Base-by-base conservation (phyloP, 2,113 vertebrate genomes). In the Struthio camelus region DNA sequence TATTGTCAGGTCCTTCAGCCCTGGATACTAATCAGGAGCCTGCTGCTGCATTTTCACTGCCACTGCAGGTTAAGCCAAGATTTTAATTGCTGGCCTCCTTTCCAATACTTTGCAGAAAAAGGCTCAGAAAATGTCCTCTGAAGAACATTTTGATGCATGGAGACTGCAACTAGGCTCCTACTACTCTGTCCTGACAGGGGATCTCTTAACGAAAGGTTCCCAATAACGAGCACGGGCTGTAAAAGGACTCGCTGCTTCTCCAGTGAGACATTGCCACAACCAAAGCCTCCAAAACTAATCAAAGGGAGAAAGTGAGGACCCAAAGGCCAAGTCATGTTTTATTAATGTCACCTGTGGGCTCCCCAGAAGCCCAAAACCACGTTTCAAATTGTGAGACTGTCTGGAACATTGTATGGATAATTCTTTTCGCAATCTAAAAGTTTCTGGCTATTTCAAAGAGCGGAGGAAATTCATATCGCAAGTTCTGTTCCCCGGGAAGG, bases 141-240 rank as follows among this genome's bases (percentile, higher is more conserved):
- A 36, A 16, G 36, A 14, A 34, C 20, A 18, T 28, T 38, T 23
- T 27, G 76, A 34, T 62, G 18, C 18, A 19, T 2, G 2, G 44
- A 22, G n/a, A n/a, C 36, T 27, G 6, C 62, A 30, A 19, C 34
- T 32, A 73, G 4, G 22, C 9, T 66, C 73, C 46, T 1, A 0
- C 2, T 23, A 22, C 24, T 5, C 5, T 4, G 1, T 19, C 44
- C 44, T 67, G 44, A 13, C 0, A 4, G 2, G 22, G 3, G 0
- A 14, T 69, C 24, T 27, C 16, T 8, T 28, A 73, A 66, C 0
- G 1, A 70, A 36, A 20, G 17, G 22, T 7, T 78, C 25, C 64
- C 27, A 27, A 20, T 2, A 6, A 59, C 2, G 0, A 80, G 23
- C n/a, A 34, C 10, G 3, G 27, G 62, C 4, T 48, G 1, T 48